phyloP scores from a whole-genome alignment of 1,140 invertebrate genomes.

The Lasioglossum albipes region DNA sequence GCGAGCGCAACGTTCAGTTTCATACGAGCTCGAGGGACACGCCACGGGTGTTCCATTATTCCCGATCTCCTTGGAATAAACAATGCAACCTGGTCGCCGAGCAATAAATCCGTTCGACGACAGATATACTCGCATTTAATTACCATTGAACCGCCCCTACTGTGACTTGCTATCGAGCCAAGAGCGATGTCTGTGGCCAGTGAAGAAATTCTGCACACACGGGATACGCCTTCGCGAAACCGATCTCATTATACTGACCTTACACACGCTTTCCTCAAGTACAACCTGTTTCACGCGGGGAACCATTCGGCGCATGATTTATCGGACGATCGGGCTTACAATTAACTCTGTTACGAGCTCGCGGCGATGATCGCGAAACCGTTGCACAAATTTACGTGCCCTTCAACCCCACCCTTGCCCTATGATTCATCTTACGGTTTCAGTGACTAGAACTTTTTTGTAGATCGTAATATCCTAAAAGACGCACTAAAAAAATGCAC shows the following conservation, averaged over 20 bases:
- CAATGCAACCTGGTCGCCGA: neutral
- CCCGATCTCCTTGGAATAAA: slow-evolving; percentile 27
- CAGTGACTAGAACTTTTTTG: too few relatives aligned
- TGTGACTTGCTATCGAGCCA: slow-evolving; percentile 6
- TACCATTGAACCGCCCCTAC: slow-evolving; percentile 17
- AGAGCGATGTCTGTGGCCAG: neutral
- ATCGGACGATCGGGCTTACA: too few relatives aligned
- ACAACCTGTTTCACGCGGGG: too few relatives aligned
- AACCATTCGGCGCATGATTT: too few relatives aligned
- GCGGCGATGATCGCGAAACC: too few relatives aligned
- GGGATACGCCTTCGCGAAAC: neutral
- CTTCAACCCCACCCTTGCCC: too few relatives aligned
- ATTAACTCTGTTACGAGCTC: too few relatives aligned
- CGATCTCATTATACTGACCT: neutral
- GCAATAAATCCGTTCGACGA: slow-evolving; percentile 27
- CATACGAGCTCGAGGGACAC: neutral
- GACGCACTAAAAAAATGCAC: too few relatives aligned
- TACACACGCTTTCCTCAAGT: too few relatives aligned
- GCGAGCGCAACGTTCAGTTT: neutral
- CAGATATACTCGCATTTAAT: slow-evolving; percentile 15
- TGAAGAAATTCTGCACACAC: neutral
- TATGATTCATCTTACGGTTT: too few relatives aligned
- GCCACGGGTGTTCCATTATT: slow-evolving; percentile 11
- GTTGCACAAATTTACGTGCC: too few relatives aligned
- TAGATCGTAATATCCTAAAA: too few relatives aligned